Conservation (phyloP, 2,888 invertebrate species). For the Mythimna lalbum region DNA sequence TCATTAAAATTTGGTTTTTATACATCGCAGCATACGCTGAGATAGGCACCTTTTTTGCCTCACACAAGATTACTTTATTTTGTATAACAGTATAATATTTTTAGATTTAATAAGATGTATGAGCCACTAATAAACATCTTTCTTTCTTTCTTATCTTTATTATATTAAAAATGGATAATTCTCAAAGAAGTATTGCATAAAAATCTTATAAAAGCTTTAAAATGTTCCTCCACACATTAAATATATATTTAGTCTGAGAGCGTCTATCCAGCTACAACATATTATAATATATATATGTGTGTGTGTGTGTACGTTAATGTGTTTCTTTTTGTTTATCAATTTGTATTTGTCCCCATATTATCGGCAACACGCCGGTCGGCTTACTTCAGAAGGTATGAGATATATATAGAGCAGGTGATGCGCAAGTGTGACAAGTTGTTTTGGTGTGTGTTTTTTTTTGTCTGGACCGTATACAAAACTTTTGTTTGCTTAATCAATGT, state of each 20-base stretch:
- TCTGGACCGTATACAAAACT: rapidly evolving
- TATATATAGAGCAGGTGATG: slow-evolving; percentile 72
- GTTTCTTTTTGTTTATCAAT: slow-evolving; percentile 90
- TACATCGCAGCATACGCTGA: no score
- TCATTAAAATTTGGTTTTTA: no score
- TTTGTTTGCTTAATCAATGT: neutral
- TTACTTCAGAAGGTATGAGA: slow-evolving; percentile 83
- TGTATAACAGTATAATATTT: no score
- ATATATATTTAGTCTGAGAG: slow-evolving; percentile 58
- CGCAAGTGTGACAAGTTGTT: slow-evolving; percentile 15
- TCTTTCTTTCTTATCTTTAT: no score
- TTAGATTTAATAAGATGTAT: no score
- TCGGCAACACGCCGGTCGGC: slow-evolving; percentile 86
- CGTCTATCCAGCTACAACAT: slow-evolving; percentile 58
- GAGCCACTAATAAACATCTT: no score
- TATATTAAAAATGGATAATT: neutral
- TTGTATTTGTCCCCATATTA: slow-evolving; percentile 90
- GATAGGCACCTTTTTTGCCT: no score
- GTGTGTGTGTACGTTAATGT: slow-evolving; percentile 81
- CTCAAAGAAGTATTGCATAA: slow-evolving; percentile 43
- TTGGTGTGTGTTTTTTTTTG: slow-evolving; percentile 2
- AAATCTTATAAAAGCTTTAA: slow-evolving; percentile 45
- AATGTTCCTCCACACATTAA: slow-evolving; percentile 48
- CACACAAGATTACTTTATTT: no score
- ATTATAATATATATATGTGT: slow-evolving; percentile 68